A percentile compares a stretch with the other conserved stretches of the same genome.
phyloP scores from a whole-genome alignment of 2,113 vertebrate species.

The Labeo catla region DNA sequence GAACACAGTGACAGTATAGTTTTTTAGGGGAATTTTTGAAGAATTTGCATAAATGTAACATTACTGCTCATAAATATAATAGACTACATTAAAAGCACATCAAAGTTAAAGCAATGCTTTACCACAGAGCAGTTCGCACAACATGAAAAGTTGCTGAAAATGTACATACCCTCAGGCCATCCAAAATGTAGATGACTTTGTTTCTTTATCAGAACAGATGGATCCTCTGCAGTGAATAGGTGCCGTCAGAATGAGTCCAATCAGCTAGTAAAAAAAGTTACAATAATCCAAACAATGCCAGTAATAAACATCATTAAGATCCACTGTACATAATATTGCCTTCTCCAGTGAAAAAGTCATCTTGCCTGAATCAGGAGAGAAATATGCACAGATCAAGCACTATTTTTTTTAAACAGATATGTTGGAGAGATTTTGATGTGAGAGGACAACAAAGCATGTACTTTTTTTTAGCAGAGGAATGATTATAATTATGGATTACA shows the following conservation, averaged over 20 bases:
- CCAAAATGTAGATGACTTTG: background rate
- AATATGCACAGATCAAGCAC: background rate
- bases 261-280: background rate
- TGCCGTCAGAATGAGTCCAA: background rate
- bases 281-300: background rate
- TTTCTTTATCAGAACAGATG: background rate
- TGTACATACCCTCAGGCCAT: background rate
- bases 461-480: too few relatives aligned
- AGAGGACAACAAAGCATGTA: too few relatives aligned
- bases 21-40: background rate
- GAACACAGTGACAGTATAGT: constrained; percentile 12
- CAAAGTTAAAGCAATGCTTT: background rate
- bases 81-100: background rate
- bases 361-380: too few relatives aligned
- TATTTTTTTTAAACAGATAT: too few relatives aligned
- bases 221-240: background rate
- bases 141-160: background rate
- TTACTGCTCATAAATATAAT: background rate
- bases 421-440: too few relatives aligned
- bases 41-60: background rate
- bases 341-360: too few relatives aligned
- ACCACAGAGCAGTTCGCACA: background rate
- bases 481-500: too few relatives aligned
- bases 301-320: too few relatives aligned
- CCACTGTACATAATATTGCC: too few relatives aligned